Evolutionary conservation across 2,888 invertebrate genomes (phyloP).

Genomic region (Trissoscelio sp.): DNA sequence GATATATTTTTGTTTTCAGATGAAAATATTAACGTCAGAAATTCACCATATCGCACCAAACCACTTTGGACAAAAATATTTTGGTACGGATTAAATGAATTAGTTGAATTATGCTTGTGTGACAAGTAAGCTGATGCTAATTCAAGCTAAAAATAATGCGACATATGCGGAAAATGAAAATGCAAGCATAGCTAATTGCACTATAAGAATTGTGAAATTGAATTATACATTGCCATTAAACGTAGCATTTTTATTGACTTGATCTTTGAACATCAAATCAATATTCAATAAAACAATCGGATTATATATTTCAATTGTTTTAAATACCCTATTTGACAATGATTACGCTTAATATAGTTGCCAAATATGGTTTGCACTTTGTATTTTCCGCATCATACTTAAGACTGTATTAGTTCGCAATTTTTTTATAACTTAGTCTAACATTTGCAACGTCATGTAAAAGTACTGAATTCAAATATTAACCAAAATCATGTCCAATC

Average conservation of each 20-base stretch:
- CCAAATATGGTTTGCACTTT: conserved; percentile 21
- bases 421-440: conserved; percentile 24
- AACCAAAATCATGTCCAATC: background rate
- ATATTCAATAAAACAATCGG: no score
- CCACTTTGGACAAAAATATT: conserved; percentile 99
- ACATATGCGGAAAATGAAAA: conserved; percentile 32
- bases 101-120: conserved; percentile 62
- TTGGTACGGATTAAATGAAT: conserved; percentile 94
- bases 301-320: background rate
- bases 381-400: conserved; percentile 21
- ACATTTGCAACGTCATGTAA: conserved; percentile 23
- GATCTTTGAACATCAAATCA: background rate
- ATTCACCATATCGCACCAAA: conserved; percentile 97
- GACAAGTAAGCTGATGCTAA: conserved; percentile 23
- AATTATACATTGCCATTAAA: background rate
- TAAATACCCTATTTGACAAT: background rate
- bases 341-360: background rate
- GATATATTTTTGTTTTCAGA: conserved; percentile 83
- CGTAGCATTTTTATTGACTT: background rate
- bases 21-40: conserved; percentile 98
- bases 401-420: conserved; percentile 44
- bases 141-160: conserved; percentile 41
- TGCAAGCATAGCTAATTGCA: conserved; percentile 12
- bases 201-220: background rate
- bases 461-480: conserved; percentile 28